These are phyloP conservation scores for Plumapathes pennacea DNA, from an alignment of 92 coral and sea anemone species.

Conservation along the genomic window DNA sequence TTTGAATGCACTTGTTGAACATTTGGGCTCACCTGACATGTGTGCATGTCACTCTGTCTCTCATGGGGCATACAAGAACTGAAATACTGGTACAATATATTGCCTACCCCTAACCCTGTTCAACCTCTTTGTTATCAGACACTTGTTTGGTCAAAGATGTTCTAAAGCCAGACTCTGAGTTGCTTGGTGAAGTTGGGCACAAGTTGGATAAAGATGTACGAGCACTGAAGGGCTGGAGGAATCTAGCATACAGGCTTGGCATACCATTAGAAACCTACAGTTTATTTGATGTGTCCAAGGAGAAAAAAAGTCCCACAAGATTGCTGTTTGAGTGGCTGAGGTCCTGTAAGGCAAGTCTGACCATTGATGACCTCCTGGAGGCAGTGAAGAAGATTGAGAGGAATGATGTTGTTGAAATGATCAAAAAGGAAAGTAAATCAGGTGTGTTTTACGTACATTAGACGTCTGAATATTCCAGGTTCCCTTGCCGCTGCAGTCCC, in stretches of 20 bases:
- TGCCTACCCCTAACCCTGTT: too few relatives aligned
- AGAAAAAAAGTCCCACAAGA: constrained; percentile 38
- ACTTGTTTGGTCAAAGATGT: constrained; percentile 3
- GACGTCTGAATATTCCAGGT: too few relatives aligned
- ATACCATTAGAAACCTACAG: constrained; percentile 21
- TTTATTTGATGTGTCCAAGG: constrained; percentile 29
- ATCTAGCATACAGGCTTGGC: constrained; percentile 47
- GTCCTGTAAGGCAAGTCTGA: constrained; percentile 6
- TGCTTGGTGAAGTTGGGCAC: constrained; percentile 41
- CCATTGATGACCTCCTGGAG: constrained; percentile 11
- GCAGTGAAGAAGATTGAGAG: constrained; percentile 36
- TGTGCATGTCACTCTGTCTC: too few relatives aligned
- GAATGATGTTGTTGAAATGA: constrained; percentile 44
- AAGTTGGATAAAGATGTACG: constrained; percentile 43
- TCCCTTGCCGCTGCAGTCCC: too few relatives aligned
- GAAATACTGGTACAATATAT: too few relatives aligned
- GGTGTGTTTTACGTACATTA: too few relatives aligned
- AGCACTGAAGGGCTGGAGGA: constrained; percentile 54
- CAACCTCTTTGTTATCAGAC: neutral
- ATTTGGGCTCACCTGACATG: too few relatives aligned
- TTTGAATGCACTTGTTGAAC: too few relatives aligned
- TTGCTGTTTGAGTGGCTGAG: constrained; percentile 51
- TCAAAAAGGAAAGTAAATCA: constrained; percentile 10
- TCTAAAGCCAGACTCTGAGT: constrained; percentile 18
- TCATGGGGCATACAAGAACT: too few relatives aligned